Percentiles rank a stretch among this genome's conserved stretches.
Conservation (phyloP, 2,888 invertebrate species). For the Machimus rusticus region DNA sequence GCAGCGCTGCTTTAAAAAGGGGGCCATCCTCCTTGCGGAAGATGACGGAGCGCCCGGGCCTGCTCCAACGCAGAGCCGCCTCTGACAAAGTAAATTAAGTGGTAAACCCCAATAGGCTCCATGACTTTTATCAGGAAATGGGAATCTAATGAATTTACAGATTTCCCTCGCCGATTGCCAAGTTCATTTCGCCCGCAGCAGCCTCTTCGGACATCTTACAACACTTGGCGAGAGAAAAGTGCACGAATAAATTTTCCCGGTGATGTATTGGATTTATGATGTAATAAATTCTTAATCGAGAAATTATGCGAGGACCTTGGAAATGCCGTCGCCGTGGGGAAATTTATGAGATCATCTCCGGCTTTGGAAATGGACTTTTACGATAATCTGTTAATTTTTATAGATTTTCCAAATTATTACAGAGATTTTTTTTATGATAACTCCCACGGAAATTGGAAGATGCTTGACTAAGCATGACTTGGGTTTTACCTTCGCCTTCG, state of each 20-base stretch:
- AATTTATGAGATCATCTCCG: not conserved
- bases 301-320: conserved; percentile 12
- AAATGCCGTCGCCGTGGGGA: not conserved
- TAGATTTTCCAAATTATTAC: not conserved
- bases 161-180: not conserved
- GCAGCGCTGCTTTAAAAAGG: not conserved
- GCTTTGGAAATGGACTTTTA: not conserved
- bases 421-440: not conserved
- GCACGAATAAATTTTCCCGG: not conserved
- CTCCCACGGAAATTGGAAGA: too few relatives aligned
- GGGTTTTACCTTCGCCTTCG: too few relatives aligned
- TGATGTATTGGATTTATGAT: not conserved
- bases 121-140: conserved; percentile 29
- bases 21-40: not conserved
- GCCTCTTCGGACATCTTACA: not conserved
- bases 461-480: too few relatives aligned
- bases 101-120: conserved; percentile 23
- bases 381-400: not conserved
- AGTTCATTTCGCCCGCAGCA: not conserved
- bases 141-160: conserved; percentile 25
- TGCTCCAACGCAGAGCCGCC: not conserved
- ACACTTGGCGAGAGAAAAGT: not conserved
- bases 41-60: not conserved
- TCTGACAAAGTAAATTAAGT: conserved; percentile 28
- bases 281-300: conserved; percentile 26